Evolutionary conservation across 35 echinoderm and acorn worm genomes (phyloP).

Genomic region (Stichopus chloronotus): DNA sequence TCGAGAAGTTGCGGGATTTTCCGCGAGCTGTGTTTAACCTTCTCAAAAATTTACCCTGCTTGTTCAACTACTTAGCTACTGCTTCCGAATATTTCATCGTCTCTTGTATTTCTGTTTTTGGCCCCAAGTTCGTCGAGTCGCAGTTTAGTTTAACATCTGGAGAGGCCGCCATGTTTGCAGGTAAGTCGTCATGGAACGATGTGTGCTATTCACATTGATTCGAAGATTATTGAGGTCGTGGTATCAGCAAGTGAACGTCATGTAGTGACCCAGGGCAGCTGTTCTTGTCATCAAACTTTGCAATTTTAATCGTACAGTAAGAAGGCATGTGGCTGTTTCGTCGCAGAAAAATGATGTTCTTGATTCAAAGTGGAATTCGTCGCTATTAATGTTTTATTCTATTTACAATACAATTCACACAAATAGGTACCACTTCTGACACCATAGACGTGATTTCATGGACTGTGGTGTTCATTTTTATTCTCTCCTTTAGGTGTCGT

Average conservation of each 20-base stretch:
- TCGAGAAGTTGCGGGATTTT: conserved; percentile 71
- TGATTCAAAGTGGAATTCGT: no score
- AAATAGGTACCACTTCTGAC: conserved; percentile 3
- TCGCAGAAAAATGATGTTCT: no score
- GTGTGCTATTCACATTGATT: neutral
- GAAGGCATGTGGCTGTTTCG: neutral
- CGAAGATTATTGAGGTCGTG: neutral
- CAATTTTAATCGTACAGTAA: neutral
- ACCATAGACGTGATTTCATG: neutral
- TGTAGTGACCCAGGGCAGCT: neutral
- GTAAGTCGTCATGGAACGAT: conserved; percentile 41
- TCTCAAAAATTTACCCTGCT: conserved; percentile 71
- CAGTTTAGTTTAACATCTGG: conserved; percentile 81
- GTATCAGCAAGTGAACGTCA: neutral
- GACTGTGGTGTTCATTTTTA: neutral
- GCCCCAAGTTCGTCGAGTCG: conserved; percentile 91
- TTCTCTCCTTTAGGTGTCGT: conserved; percentile 58
- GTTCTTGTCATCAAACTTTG: neutral
- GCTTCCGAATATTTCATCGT: conserved; percentile 83
- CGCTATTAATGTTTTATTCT: no score
- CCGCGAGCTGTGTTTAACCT: conserved; percentile 76
- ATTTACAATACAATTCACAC: no score
- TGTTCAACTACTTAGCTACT: conserved; percentile 69
- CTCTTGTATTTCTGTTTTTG: conserved; percentile 77
- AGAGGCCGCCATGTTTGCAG: conserved; percentile 78